Base-by-base conservation (phyloP, 2,888 invertebrate genomes). In the Chouioia cunea region DNA sequence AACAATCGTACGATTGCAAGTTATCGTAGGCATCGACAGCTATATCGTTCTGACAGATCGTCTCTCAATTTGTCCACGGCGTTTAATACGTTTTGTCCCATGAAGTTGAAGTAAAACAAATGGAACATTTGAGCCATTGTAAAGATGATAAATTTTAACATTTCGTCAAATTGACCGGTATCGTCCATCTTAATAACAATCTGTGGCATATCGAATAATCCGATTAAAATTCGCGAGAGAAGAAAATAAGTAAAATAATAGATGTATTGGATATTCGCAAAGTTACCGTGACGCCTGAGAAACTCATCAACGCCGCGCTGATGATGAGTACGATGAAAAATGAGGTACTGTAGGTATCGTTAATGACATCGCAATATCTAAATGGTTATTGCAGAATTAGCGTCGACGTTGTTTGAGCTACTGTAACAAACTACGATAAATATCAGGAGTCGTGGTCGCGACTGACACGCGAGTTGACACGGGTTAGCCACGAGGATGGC, bases 211-310 rank as follows among this genome's bases (percentile, higher is more conserved):
- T n/a, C n/a, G n/a, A n/a, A n/a, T n/a, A n/a, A n/a, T n/a, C n/a
- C n/a, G n/a, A n/a, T n/a, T n/a, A n/a, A n/a, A n/a, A n/a, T n/a
- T n/a, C n/a, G n/a, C n/a, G n/a, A n/a, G n/a, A n/a, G n/a, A n/a
- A n/a, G n/a, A n/a, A n/a, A n/a, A n/a, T n/a, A n/a, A n/a, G n/a
- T n/a, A n/a, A n/a, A n/a, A n/a, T n/a, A n/a, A n/a, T n/a, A n/a
- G n/a, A n/a, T n/a, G n/a, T n/a, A n/a, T n/a, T n/a, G n/a, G n/a
- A n/a, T n/a, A n/a, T n/a, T n/a, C n/a, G n/a, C n/a, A n/a, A n/a
- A n/a, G n/a, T n/a, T 71, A 72, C 71, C 64, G 43, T 48, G 4
- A 72, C 64, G 48, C 71, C 71, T 12, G 64, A 68, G n/a, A 72
- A 4, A 44, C 71, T 72, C 48, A 72, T 68, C 27, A 59, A 12